A percentile compares a stretch with the other conserved stretches of the same genome.
Evolutionary conservation across 2,888 invertebrate genomes (phyloP).

Genomic region (Chalcosyrphus nemorum): DNA sequence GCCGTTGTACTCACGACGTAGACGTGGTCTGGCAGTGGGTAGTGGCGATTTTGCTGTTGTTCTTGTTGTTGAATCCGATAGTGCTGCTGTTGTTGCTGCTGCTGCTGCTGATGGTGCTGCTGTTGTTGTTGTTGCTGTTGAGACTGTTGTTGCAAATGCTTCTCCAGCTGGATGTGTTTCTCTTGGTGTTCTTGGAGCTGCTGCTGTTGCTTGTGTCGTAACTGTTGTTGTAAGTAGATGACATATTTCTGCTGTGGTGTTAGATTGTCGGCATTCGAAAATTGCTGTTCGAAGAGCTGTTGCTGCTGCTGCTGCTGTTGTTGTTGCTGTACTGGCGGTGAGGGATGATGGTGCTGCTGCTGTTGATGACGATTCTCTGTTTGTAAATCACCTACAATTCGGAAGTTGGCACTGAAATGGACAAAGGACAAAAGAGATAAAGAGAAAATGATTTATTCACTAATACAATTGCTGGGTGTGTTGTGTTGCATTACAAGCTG

Average conservation of each 20-base stretch:
- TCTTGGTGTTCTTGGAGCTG: conserved; percentile 69
- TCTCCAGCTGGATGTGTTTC: conserved; percentile 63
- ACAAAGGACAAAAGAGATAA: conserved; percentile 8
- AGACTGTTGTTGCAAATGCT: conserved; percentile 70
- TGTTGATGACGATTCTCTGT: conserved; percentile 73
- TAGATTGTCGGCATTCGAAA: conserved; percentile 75
- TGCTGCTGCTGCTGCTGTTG: conserved; percentile 73
- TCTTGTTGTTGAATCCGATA: conserved; percentile 54
- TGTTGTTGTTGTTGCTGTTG: conserved; percentile 59
- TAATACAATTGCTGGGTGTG: conserved; percentile 40
- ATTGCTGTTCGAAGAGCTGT: conserved; percentile 43
- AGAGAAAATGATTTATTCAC: conserved; percentile 67
- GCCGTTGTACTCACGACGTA: conserved; percentile 74
- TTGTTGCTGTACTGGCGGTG: conserved; percentile 53
- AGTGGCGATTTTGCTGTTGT: conserved; percentile 56
- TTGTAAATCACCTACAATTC: conserved; percentile 51
- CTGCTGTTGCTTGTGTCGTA: conserved; percentile 76
- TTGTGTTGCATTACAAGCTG: conserved; percentile 36
- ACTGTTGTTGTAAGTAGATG: conserved; percentile 80
- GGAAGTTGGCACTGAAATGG: conserved; percentile 56
- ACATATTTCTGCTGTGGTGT: conserved; percentile 81
- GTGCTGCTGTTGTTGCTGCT: conserved; percentile 58
- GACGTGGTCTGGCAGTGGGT: conserved; percentile 58
- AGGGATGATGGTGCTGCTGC: conserved; percentile 68
- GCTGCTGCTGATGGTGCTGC: conserved; percentile 50